Evolutionary conservation across 2,888 invertebrate genomes (phyloP).

Genomic region (Pachycephus smyrnensis): DNA sequence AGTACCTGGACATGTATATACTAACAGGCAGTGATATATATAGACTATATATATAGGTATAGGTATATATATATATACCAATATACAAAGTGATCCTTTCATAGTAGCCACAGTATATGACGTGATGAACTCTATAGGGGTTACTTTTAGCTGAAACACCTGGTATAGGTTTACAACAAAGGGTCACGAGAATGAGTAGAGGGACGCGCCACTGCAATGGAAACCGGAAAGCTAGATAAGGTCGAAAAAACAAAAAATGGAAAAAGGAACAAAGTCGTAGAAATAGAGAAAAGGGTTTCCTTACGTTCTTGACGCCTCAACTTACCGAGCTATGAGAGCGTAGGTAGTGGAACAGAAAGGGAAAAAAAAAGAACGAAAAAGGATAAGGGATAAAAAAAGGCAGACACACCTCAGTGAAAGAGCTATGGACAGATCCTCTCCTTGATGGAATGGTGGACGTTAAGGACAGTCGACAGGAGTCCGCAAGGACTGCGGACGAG

Average conservation of each 20-base stretch:
- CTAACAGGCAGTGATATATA: too few species aligned
- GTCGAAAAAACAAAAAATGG: neutral
- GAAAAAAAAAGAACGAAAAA: neutral
- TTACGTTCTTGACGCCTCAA: conserved; percentile 10
- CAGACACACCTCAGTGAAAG: conserved; percentile 19
- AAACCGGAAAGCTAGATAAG: conserved; percentile 8
- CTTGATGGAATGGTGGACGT: conserved; percentile 49
- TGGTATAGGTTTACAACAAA: too few species aligned
- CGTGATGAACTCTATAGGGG: too few species aligned
- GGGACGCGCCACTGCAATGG: conserved; percentile 14
- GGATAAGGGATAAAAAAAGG: conserved; percentile 21
- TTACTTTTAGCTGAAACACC: too few species aligned
- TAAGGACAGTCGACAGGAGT: conserved; percentile 42
- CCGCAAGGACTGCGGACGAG: conserved; percentile 41
- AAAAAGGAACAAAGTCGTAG: conserved; percentile 7
- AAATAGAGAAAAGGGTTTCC: conserved; percentile 7
- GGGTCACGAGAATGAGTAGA: neutral
- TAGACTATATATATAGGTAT: too few species aligned
- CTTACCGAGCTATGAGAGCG: conserved; percentile 11
- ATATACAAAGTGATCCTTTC: too few species aligned
- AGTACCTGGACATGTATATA: too few species aligned
- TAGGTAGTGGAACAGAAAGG: conserved; percentile 5
- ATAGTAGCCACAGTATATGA: too few species aligned
- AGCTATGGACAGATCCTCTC: conserved; percentile 22
- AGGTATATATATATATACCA: too few species aligned